Evolutionary conservation across 2,797 vertebrate genomes (phyloP).

Genomic region (Psittacula derbiana): DNA sequence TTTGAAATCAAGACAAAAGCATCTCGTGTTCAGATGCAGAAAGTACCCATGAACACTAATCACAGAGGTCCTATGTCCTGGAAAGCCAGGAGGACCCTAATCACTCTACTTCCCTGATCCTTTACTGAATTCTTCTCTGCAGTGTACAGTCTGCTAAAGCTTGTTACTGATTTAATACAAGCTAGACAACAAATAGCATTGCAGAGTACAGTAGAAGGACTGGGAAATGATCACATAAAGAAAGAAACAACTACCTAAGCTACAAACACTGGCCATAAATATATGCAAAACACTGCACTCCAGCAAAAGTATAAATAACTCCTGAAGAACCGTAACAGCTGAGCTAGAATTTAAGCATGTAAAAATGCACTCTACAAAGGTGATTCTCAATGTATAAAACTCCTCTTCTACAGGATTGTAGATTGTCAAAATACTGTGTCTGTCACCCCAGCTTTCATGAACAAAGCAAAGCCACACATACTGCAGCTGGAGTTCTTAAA

Average conservation of each 20-base stretch:
- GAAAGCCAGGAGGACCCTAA: background rate
- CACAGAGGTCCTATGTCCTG: background rate
- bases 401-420: background rate
- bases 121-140: background rate
- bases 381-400: background rate
- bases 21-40: background rate
- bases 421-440: background rate
- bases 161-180: rapidly evolving
- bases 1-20: background rate
- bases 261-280: background rate
- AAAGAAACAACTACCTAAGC: background rate
- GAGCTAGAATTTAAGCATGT: background rate
- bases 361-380: background rate
- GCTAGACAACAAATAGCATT: background rate
- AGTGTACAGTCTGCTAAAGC: background rate
- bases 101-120: background rate
- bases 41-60: background rate
- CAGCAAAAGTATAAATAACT: background rate
- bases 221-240: background rate
- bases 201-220: background rate
- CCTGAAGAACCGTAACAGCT: background rate
- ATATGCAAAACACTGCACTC: background rate
- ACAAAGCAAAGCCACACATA: background rate
- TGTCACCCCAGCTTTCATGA: background rate
- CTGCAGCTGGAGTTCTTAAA: background rate